These are phyloP conservation scores for Sipha maydis DNA, from an alignment of 2,888 invertebrate genomes.

Conservation along the genomic window DNA sequence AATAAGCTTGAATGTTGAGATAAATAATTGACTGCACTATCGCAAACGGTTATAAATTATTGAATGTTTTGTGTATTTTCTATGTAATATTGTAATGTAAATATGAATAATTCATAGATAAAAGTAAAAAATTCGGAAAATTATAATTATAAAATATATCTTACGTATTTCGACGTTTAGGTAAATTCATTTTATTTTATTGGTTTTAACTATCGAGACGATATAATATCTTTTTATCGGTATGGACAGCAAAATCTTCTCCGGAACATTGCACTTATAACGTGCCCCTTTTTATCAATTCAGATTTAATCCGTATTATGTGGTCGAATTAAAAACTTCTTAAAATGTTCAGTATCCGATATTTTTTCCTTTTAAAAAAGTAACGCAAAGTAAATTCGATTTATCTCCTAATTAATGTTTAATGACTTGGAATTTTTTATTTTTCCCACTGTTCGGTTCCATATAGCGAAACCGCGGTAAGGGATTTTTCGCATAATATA, in stretches of 20 bases:
- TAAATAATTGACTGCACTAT: not conserved
- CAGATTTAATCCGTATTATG: constrained; percentile 11
- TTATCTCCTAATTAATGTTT: constrained; percentile 54
- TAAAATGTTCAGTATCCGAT: not conserved
- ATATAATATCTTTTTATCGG: too few species aligned
- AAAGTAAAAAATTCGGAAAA: not conserved
- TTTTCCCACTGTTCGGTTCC: not conserved
- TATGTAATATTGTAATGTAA: not conserved
- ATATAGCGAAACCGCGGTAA: not conserved
- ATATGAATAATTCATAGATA: not conserved
- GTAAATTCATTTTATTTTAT: too few species aligned
- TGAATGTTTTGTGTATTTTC: not conserved
- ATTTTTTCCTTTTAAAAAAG: not conserved
- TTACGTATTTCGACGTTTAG: too few species aligned
- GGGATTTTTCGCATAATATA: constrained; percentile 25
- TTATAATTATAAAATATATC: not conserved
- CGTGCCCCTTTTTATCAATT: not conserved
- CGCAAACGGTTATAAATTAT: not conserved
- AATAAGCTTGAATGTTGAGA: not conserved
- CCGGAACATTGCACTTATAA: too few species aligned
- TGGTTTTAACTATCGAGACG: too few species aligned
- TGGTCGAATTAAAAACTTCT: constrained; percentile 13
- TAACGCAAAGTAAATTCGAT: constrained; percentile 16
- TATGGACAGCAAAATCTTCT: too few species aligned
- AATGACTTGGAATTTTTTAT: constrained; percentile 34